Evolutionary conservation across 2,797 vertebrate genomes (phyloP).

Genomic region (Xiphorhynchus erythropygius): DNA sequence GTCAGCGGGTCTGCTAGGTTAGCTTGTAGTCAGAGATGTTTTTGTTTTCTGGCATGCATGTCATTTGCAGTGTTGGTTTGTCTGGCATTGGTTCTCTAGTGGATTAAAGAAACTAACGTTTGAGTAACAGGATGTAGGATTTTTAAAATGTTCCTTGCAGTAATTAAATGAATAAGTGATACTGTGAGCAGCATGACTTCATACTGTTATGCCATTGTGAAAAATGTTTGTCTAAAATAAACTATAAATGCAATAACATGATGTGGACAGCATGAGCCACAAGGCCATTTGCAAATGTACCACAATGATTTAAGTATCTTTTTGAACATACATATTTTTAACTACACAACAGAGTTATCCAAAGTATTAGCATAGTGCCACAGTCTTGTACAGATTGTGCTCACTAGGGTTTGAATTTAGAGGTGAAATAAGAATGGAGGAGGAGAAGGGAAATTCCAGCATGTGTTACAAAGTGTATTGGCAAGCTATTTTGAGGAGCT

Average conservation of each 20-base stretch:
- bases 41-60: not conserved
- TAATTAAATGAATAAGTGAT: not conserved
- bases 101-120: not conserved
- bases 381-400: not conserved
- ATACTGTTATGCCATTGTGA: not conserved
- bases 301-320: not conserved
- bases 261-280: not conserved
- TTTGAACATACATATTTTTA: not conserved
- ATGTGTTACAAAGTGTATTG: not conserved
- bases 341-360: not conserved
- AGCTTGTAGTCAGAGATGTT: not conserved
- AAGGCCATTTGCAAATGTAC: not conserved
- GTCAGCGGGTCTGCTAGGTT: not conserved
- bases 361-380: not conserved
- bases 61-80: not conserved
- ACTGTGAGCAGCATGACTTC: not conserved
- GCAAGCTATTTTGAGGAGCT: slow-evolving; percentile 16
- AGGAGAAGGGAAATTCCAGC: slow-evolving; percentile 38
- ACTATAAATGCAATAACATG: not conserved
- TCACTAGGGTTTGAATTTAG: not conserved
- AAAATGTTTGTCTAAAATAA: not conserved
- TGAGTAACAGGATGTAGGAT: not conserved
- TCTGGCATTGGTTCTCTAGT: not conserved
- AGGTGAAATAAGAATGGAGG: not conserved
- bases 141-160: not conserved